A percentile compares a stretch with the other conserved stretches of the same genome.
phyloP scores from a whole-genome alignment of 2,113 vertebrate genomes.

The Tachysurus fulvidraco region DNA sequence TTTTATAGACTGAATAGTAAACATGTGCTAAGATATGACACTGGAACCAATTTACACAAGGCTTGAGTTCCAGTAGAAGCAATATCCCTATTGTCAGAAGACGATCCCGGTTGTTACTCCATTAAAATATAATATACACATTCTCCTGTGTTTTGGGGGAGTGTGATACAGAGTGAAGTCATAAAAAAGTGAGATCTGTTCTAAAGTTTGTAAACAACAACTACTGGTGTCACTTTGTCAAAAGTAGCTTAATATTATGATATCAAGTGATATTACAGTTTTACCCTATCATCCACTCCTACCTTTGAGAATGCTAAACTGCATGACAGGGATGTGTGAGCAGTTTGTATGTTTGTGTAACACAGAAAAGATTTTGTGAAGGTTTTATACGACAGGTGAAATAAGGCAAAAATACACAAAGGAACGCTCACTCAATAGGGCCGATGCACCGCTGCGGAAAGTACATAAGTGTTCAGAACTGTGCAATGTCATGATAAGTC shows the following conservation, averaged over 20 bases:
- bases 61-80: neutral
- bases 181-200: neutral
- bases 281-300: neutral
- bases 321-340: neutral
- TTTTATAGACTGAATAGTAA: neutral
- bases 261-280: neutral
- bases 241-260: neutral
- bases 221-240: neutral
- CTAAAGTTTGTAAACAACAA: constrained; percentile 6
- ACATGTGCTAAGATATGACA: constrained; percentile 4
- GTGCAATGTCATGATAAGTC: constrained; percentile 12
- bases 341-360: neutral
- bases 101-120: neutral
- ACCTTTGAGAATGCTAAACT: neutral
- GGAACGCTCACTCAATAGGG: neutral
- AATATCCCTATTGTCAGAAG: neutral
- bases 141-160: neutral
- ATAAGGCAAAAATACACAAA: neutral
- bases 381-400: neutral
- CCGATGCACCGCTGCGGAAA: neutral
- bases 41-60: neutral
- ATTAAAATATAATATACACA: neutral
- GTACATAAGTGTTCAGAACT: neutral
- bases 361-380: neutral
- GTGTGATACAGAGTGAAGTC: neutral